phyloP scores from a whole-genome alignment of 2,888 invertebrate genomes.

The Drosophila pegasa region DNA sequence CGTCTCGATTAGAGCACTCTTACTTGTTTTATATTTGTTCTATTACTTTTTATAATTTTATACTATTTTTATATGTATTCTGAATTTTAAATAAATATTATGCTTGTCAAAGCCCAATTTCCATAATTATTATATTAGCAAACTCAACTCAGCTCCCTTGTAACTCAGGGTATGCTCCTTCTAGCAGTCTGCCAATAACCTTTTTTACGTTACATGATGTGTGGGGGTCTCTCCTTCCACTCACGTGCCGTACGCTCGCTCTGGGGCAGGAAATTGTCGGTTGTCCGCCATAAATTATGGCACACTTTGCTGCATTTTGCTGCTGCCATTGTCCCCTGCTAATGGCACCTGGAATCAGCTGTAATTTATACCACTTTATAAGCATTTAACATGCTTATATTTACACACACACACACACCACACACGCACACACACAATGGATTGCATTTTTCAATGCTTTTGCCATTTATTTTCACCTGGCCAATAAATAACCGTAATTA shows the following conservation, averaged over 20 bases:
- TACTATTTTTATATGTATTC: no score
- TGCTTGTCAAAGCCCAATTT: no score
- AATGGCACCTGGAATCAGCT: slow-evolving; percentile 53
- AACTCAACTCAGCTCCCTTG: not conserved
- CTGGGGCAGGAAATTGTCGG: slow-evolving; percentile 52
- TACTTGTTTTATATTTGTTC: no score
- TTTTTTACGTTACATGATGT: slow-evolving; percentile 12
- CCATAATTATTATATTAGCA: no score
- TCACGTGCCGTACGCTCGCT: slow-evolving; percentile 15
- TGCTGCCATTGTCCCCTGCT: slow-evolving; percentile 37
- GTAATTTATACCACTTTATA: slow-evolving; percentile 52
- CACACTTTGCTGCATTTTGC: slow-evolving; percentile 48
- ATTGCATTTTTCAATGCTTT: slow-evolving; percentile 23
- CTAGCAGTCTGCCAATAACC: not conserved
- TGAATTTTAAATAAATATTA: no score
- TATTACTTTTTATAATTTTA: no score
- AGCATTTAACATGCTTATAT: slow-evolving; percentile 45
- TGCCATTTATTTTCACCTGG: slow-evolving; percentile 59
- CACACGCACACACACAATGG: slow-evolving; percentile 8
- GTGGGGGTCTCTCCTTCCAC: not conserved
- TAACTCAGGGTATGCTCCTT: not conserved
- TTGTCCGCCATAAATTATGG: slow-evolving; percentile 59
- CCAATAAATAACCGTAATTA: slow-evolving; percentile 70
- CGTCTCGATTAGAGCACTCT: no score
- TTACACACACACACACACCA: slow-evolving; percentile 22